These are phyloP conservation scores for Xiphophorus maculatus DNA, from an alignment of 2,113 vertebrate species.

Conservation along the genomic window DNA sequence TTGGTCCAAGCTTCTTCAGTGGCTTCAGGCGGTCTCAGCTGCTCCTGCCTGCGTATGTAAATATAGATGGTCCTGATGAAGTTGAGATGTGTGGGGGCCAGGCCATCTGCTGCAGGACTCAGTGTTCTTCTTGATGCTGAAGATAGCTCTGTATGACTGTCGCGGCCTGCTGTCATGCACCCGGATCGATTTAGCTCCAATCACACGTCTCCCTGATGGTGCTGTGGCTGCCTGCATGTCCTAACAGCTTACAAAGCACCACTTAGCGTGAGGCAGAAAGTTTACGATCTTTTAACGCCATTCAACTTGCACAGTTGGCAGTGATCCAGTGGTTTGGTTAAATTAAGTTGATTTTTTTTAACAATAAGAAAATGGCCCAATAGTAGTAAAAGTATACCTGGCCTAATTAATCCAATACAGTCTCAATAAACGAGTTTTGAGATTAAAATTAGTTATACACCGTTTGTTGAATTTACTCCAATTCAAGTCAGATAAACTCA, in stretches of 20 bases:
- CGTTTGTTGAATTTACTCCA: too few species aligned
- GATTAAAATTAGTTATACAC: too few species aligned
- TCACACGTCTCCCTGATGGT: conserved; percentile 3
- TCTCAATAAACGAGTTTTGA: too few species aligned
- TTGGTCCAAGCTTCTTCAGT: conserved; percentile 15
- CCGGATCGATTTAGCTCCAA: neutral
- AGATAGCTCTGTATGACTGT: conserved; percentile 21
- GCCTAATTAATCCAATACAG: too few species aligned
- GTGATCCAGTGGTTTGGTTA: neutral
- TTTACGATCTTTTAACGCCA: neutral
- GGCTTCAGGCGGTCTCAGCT: conserved; percentile 10
- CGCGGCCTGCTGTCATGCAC: conserved; percentile 12
- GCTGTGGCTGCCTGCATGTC: neutral
- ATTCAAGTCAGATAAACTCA: too few species aligned
- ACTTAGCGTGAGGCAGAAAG: neutral
- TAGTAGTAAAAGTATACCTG: too few species aligned
- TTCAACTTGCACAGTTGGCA: neutral
- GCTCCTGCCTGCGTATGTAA: conserved; percentile 20
- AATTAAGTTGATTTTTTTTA: neutral
- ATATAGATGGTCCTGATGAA: conserved; percentile 23
- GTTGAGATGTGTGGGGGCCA: conserved; percentile 23
- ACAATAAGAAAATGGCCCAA: too few species aligned
- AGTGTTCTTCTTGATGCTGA: conserved; percentile 12
- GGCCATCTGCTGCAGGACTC: conserved; percentile 29
- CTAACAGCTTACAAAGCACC: neutral